These are phyloP conservation scores for Cylindroiulus punctatus DNA, from an alignment of 2,888 invertebrate genomes.

Conservation along the genomic window DNA sequence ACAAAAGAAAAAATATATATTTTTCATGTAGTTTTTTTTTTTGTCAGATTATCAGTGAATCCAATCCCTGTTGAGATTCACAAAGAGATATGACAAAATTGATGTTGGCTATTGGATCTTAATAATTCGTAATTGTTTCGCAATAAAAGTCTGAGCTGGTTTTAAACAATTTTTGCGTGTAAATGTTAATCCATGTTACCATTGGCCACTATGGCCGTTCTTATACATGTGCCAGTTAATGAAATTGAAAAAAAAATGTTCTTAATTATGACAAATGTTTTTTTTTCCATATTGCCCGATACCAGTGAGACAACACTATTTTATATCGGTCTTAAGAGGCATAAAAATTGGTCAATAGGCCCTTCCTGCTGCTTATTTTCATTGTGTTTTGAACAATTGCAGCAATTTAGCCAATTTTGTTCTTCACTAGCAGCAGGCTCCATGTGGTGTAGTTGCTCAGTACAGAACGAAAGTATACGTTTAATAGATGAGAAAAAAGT, in stretches of 20 bases:
- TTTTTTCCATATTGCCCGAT: background rate
- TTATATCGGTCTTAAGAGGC: constrained; percentile 11
- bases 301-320: background rate
- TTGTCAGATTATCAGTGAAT: background rate
- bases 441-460: constrained; percentile 24
- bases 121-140: too few relatives aligned
- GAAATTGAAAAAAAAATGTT: too few relatives aligned
- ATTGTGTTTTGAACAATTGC: constrained; percentile 36
- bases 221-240: too few relatives aligned
- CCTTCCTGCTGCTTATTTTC: constrained; percentile 28
- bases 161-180: too few relatives aligned
- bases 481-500: background rate
- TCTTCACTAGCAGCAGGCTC: background rate
- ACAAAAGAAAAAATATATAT: background rate
- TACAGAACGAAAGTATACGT: background rate
- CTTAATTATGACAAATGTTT: background rate
- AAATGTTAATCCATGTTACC: too few relatives aligned
- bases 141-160: too few relatives aligned
- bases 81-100: background rate
- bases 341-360: constrained; percentile 9
- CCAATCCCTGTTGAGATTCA: background rate
- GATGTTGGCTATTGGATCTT: background rate
- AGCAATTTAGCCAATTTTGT: constrained; percentile 17
- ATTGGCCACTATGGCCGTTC: too few relatives aligned
- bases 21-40: background rate